Evolutionary conservation across 2,113 vertebrate species (phyloP).

Genomic region (Elgaria multicarinata): DNA sequence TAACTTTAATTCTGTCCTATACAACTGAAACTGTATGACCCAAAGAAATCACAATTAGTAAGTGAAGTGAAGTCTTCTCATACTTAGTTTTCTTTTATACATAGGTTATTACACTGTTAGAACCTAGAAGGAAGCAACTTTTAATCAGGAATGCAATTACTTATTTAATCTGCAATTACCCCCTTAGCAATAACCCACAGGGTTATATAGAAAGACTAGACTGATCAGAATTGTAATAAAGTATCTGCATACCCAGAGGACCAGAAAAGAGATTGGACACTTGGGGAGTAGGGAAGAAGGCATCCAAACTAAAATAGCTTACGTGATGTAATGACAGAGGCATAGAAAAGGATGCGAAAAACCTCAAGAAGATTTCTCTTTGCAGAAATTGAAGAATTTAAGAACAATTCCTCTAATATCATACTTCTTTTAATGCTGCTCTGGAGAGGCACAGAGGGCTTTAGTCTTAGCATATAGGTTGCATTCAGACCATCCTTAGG

Average conservation of each 20-base stretch:
- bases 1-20: not conserved
- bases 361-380: not conserved
- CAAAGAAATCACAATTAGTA: not conserved
- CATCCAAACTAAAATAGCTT: not conserved
- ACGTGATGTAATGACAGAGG: not conserved
- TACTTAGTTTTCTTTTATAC: conserved; percentile 1
- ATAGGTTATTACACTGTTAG: conserved; percentile 13
- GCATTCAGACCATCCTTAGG: not conserved
- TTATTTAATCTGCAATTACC: conserved; percentile 30
- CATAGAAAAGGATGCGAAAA: not conserved
- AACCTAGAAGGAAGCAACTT: conserved; percentile 30
- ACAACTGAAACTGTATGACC: not conserved
- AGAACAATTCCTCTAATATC: not conserved
- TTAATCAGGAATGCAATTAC: conserved; percentile 38
- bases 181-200: conserved; percentile 27
- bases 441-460: too few species aligned
- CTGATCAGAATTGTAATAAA: conserved; percentile 24
- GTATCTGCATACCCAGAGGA: not conserved
- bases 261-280: not conserved
- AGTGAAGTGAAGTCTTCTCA: not conserved
- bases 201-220: conserved; percentile 25
- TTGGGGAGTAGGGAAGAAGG: not conserved
- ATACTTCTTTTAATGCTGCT: not conserved
- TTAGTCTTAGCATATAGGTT: not conserved
- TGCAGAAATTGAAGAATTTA: not conserved